phyloP scores from a whole-genome alignment of 2,888 invertebrate genomes.

The Trachelus iudaicus region DNA sequence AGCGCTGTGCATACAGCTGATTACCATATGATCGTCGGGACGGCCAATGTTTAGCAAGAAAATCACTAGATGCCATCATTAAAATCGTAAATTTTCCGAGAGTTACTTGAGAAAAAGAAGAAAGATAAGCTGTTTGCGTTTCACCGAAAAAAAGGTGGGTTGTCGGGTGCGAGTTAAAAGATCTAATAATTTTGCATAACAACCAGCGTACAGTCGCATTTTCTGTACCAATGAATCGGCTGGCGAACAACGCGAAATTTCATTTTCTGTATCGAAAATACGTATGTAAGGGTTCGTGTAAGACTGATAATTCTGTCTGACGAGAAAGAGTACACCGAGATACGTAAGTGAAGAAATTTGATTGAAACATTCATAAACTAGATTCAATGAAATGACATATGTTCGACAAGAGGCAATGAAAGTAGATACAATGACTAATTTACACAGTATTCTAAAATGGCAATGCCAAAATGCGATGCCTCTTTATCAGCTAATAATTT shows the following conservation, averaged over 20 bases:
- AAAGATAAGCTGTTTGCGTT: neutral
- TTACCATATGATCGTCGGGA: constrained; percentile 55
- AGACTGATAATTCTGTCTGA: neutral
- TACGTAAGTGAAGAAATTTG: neutral
- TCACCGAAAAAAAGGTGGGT: neutral
- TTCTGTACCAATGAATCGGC: neutral
- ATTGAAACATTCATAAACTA: neutral
- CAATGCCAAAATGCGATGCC: neutral
- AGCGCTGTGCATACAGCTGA: constrained; percentile 50
- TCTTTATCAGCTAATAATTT: neutral
- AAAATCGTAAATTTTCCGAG: neutral
- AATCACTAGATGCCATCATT: constrained; percentile 9
- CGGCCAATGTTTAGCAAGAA: constrained; percentile 34
- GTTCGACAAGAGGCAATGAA: neutral
- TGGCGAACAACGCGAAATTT: neutral
- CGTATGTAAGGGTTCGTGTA: neutral
- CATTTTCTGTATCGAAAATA: neutral
- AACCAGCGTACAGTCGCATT: neutral
- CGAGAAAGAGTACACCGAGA: neutral
- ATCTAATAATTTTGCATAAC: neutral
- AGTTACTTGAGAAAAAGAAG: neutral
- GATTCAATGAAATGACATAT: neutral
- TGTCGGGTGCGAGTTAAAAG: neutral
- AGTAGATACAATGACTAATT: neutral
- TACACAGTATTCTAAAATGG: neutral